A percentile compares a stretch with the other conserved stretches of the same genome.
Conservation (phyloP, 2,797 vertebrate genomes). For the Oreochromis grahami region DNA sequence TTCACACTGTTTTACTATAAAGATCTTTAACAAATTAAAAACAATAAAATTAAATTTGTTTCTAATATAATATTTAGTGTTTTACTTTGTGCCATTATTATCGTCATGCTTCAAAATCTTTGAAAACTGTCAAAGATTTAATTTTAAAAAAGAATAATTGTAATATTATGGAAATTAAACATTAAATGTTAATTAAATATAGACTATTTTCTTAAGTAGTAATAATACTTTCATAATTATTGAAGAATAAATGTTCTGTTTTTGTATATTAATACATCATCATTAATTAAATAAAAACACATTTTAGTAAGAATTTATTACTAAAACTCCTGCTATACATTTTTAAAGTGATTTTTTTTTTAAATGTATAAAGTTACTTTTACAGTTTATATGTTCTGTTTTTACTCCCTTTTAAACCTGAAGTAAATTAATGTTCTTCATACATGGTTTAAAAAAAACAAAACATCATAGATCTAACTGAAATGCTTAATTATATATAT, state of each 20-base stretch:
- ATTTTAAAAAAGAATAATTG: background rate
- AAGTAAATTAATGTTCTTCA: background rate
- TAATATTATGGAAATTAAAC: background rate
- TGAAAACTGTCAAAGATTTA: rapidly evolving
- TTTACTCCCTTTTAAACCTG: background rate
- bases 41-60: rapidly evolving
- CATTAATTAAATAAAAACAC: background rate
- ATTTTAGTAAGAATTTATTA: background rate
- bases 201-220: background rate
- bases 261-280: background rate
- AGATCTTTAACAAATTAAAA: background rate
- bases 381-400: rapidly evolving
- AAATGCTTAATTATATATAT: background rate
- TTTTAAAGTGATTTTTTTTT: background rate
- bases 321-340: background rate
- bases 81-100: background rate
- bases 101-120: background rate
- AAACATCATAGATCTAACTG: rapidly evolving
- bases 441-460: background rate
- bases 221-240: background rate
- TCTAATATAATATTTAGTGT: background rate
- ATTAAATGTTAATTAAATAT: background rate
- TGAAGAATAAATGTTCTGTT: background rate
- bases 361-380: background rate
- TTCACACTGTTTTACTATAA: background rate